phyloP scores from a whole-genome alignment of 2,888 invertebrate genomes.

The Brachyptera risi region DNA sequence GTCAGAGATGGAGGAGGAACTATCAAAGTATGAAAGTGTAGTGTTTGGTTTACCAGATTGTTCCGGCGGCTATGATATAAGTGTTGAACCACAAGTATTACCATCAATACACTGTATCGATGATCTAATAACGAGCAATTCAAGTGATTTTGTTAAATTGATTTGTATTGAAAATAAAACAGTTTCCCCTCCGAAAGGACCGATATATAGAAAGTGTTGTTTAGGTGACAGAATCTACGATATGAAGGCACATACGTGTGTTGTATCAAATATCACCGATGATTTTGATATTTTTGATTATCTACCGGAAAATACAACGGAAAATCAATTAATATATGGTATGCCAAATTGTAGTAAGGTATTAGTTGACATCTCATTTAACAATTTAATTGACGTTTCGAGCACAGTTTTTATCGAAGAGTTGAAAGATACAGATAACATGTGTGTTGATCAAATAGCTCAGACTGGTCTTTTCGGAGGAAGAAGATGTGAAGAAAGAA shows the following conservation, averaged over 20 bases:
- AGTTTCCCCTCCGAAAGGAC: neutral
- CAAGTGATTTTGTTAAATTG: no score
- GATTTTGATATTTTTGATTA: neutral
- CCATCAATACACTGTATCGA: neutral
- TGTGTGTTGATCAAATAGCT: no score
- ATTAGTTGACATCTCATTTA: neutral
- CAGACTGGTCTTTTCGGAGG: no score
- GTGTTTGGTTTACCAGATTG: neutral
- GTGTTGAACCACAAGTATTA: neutral
- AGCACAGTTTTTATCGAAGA: no score
- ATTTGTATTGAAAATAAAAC: no score
- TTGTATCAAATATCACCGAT: neutral
- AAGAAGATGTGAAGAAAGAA: neutral
- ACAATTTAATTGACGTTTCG: neutral
- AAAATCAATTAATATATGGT: neutral
- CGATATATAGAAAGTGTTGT: neutral
- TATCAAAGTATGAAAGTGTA: no score
- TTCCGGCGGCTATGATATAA: neutral
- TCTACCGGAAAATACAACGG: neutral
- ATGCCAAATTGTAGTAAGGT: neutral
- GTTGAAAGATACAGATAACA: no score
- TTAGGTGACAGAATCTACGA: neutral
- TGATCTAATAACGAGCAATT: neutral
- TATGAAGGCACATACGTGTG: neutral
- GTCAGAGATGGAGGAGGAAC: no score